Percentiles rank a stretch among this genome's conserved stretches.
phyloP scores from a whole-genome alignment of 2,888 invertebrate genomes.

The Drosophila borborema region DNA sequence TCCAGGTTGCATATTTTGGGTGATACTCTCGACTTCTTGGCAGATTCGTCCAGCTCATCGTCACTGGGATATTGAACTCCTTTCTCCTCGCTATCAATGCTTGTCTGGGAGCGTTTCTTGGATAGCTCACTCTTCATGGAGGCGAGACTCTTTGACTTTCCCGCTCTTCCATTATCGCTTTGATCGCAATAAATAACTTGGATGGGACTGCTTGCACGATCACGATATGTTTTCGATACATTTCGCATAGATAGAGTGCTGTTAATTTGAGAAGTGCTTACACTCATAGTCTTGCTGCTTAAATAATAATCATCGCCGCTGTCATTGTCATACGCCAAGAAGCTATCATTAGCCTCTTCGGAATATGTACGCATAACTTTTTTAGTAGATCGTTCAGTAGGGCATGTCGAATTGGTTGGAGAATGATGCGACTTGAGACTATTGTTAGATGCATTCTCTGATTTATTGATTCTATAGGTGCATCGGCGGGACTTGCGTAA shows the following conservation, averaged over 20 bases:
- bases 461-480: background rate
- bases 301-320: conserved; percentile 21
- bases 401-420: background rate
- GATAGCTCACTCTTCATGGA: conserved; percentile 5
- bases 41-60: conserved; percentile 21
- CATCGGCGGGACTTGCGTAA: background rate
- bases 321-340: background rate
- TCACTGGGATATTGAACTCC: conserved; percentile 57
- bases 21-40: background rate
- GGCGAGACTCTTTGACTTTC: too few species aligned
- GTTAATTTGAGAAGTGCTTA: background rate
- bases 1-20: conserved; percentile 28
- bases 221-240: conserved; percentile 39
- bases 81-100: conserved; percentile 40
- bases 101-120: conserved; percentile 21
- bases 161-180: background rate
- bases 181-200: conserved; percentile 20
- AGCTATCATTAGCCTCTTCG: background rate
- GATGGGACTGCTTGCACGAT: conserved; percentile 68
- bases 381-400: background rate
- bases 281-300: conserved; percentile 2
- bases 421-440: conserved; percentile 1
- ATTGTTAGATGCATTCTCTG: background rate
- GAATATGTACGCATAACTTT: background rate
- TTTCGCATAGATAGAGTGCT: background rate